Evolutionary conservation across 2,113 vertebrate species (phyloP).

Genomic region (Elephas maximus): DNA sequence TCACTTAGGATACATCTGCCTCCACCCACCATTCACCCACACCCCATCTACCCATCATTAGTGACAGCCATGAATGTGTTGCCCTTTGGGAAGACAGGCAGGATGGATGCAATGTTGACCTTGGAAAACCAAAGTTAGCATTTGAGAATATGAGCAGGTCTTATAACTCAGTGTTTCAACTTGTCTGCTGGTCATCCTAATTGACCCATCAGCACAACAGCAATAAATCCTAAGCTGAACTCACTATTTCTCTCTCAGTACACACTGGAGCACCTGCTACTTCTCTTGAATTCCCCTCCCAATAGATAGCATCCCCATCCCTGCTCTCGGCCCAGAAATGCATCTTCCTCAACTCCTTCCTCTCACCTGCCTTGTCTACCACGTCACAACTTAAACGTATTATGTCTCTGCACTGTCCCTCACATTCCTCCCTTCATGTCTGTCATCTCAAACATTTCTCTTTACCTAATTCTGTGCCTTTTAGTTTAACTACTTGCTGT

Average conservation of each 20-base stretch:
- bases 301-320: not conserved
- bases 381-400: not conserved
- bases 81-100: not conserved
- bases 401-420: not conserved
- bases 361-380: not conserved
- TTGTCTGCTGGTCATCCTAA: too few relatives aligned
- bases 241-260: not conserved
- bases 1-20: not conserved
- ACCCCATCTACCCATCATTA: too few relatives aligned
- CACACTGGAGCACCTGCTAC: not conserved
- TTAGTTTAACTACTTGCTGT: too few relatives aligned
- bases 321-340: not conserved
- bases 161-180: not conserved
- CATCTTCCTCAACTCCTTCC: not conserved
- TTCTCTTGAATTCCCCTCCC: not conserved
- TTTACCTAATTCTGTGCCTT: not conserved
- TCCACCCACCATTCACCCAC: rapidly evolving
- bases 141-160: not conserved
- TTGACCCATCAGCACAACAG: not conserved
- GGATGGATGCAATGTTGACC: not conserved
- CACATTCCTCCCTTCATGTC: not conserved
- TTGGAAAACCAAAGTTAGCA: not conserved
- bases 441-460: not conserved
- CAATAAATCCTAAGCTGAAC: not conserved
- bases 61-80: rapidly evolving